Conservation (phyloP, 2,888 invertebrate genomes). For the Agonum fuliginosum region DNA sequence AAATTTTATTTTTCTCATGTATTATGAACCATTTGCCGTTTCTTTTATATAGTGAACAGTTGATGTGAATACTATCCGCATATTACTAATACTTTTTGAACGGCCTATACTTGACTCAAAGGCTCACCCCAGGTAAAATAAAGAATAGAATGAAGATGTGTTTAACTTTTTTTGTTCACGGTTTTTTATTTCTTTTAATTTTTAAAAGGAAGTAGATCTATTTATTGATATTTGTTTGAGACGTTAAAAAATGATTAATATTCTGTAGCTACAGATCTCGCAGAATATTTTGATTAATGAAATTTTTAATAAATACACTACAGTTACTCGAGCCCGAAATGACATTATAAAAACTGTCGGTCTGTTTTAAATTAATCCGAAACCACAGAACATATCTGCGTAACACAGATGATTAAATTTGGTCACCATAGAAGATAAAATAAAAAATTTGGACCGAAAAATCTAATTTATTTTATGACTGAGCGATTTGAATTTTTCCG, state of each 20-base stretch:
- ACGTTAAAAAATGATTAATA: conserved; percentile 50
- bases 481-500: conserved; percentile 55
- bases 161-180: conserved; percentile 37
- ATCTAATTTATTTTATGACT: conserved; percentile 57
- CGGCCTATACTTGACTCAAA: not conserved
- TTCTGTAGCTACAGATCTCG: conserved; percentile 30
- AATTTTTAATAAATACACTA: not conserved
- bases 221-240: conserved; percentile 58
- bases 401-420: conserved; percentile 55
- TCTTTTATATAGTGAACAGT: too few species aligned
- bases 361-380: conserved; percentile 3
- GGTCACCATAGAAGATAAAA: conserved; percentile 25
- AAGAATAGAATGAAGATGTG: conserved; percentile 35
- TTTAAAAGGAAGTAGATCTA: conserved; percentile 56
- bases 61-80: too few species aligned
- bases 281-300: conserved; percentile 46
- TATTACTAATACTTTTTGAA: not conserved
- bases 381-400: conserved; percentile 40
- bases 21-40: too few species aligned
- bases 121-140: not conserved
- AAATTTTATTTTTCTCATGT: too few species aligned
- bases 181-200: conserved; percentile 38
- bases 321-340: conserved; percentile 27
- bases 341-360: not conserved
- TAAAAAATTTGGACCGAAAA: conserved; percentile 25